Conservation (phyloP, 2,797 vertebrate genomes). For the Poeciliopsis presidionis region DNA sequence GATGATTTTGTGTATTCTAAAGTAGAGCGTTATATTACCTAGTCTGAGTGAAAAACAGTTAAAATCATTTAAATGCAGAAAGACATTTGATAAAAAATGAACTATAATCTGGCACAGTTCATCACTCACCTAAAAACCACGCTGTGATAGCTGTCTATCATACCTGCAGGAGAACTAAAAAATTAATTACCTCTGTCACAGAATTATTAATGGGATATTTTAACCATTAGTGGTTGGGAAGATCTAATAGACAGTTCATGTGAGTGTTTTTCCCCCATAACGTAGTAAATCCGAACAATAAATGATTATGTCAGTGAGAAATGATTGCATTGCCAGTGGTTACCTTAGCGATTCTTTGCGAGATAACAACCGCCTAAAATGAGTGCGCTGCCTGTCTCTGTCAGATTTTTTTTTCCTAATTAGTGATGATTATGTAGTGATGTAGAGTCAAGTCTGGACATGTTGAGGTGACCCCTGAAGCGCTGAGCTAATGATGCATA, state of each 20-base stretch:
- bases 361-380: constrained; percentile 23
- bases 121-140: not conserved
- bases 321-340: constrained; percentile 32
- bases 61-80: not conserved
- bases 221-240: constrained; percentile 6
- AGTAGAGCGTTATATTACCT: not conserved
- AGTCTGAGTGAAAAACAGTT: not conserved
- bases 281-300: constrained; percentile 33
- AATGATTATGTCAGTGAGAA: constrained; percentile 35
- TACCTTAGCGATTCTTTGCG: constrained; percentile 23
- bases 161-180: constrained; percentile 18
- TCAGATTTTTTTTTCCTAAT: constrained; percentile 51
- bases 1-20: not conserved
- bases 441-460: constrained; percentile 50
- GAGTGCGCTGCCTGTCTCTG: constrained; percentile 20
- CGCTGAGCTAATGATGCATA: constrained; percentile 50
- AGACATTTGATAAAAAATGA: not conserved
- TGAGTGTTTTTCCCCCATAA: not conserved
- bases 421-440: constrained; percentile 54
- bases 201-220: constrained; percentile 24
- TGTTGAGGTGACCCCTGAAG: constrained; percentile 49
- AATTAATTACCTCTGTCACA: constrained; percentile 9
- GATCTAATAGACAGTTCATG: constrained; percentile 8
- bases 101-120: not conserved
- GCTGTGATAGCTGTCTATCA: not conserved